Base-by-base conservation (phyloP, 2,797 vertebrate genomes). In the Sphenopsis melanotis region DNA sequence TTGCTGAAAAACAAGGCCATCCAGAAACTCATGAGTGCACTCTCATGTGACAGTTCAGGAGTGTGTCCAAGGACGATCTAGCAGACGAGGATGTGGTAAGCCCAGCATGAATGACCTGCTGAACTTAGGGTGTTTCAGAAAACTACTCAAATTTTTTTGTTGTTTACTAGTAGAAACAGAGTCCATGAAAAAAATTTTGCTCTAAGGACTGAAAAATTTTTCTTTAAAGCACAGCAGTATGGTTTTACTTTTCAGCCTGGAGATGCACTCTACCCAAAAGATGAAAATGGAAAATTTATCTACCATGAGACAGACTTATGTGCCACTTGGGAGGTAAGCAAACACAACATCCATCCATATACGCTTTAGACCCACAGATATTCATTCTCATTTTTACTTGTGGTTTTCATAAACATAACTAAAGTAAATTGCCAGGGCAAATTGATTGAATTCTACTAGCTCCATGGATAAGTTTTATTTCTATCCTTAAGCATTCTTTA, bases 291-390 rank as follows among this genome's bases (percentile, higher is more conserved):
- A 80, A 98, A 98, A 82, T 70, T 97, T 91, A 92, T 99, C 87
- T 99, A 99, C 94, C 98, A 99, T 83, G 95, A 98, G 68, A 98
- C 98, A 88, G 97, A 99, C 92, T 97, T 99, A 55, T 98, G 99
- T 94, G 98, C 98, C 70, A 99, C 98, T 41, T 99, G 99, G 99
- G 99, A 99, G 98, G 99, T 99, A 97, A 98, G 98, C 59, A 71
- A 81, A 84, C 64, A 71, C 22, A 85, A 55, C 50, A 61, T 39
- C 55, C 41, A 85, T 66, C 59, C 53, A 47, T 66, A 22, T 13
- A 56, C 12, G 6, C 55, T 47, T 89, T 59, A 59, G 95, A 94
- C 27, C 23, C 22, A 76, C 29, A 87, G 15, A 55, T 81, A 44
- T 11, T 79, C 11, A 27, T 61, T 78, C 37, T 81, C 30, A 34